Conservation (phyloP, 2,888 invertebrate genomes). For the Drosophila neoperkinsi region DNA sequence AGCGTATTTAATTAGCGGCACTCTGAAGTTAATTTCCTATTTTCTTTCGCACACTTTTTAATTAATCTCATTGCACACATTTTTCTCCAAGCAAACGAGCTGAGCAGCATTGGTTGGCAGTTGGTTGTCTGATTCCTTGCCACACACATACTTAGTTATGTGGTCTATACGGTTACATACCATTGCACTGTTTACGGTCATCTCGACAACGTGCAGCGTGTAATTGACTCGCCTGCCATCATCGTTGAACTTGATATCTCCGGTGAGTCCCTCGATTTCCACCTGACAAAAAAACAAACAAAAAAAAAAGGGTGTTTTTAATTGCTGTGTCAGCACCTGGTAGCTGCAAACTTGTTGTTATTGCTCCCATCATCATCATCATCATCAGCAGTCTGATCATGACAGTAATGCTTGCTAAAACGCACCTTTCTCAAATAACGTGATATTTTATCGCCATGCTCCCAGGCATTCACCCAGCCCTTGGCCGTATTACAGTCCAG, state of each 20-base stretch:
- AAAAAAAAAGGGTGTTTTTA: slow-evolving; percentile 47
- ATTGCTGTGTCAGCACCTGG: slow-evolving; percentile 67
- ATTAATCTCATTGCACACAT: background rate
- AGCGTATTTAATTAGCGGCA: background rate
- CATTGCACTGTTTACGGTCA: slow-evolving; percentile 88
- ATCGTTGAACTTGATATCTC: slow-evolving; percentile 95
- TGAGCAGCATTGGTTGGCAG: background rate
- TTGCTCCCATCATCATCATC: slow-evolving; percentile 19
- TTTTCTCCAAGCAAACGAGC: background rate
- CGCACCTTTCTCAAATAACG: slow-evolving; percentile 90
- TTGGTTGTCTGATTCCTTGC: background rate
- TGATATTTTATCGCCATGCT: slow-evolving; percentile 96
- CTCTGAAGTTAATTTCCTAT: background rate
- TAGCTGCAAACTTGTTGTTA: slow-evolving; percentile 7
- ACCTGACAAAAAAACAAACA: slow-evolving; percentile 87
- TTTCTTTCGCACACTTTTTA: background rate
- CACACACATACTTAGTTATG: background rate
- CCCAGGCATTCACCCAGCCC: slow-evolving; percentile 94
- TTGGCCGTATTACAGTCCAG: slow-evolving; percentile 94
- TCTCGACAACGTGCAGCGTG: slow-evolving; percentile 95
- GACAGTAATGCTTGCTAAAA: slow-evolving; percentile 55
- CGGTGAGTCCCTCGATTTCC: slow-evolving; percentile 95
- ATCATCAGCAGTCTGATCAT: slow-evolving; percentile 42
- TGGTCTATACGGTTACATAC: slow-evolving; percentile 48
- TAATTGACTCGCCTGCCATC: slow-evolving; percentile 95